Conservation (phyloP, 2,113 vertebrate species). For the Candoia aspera region DNA sequence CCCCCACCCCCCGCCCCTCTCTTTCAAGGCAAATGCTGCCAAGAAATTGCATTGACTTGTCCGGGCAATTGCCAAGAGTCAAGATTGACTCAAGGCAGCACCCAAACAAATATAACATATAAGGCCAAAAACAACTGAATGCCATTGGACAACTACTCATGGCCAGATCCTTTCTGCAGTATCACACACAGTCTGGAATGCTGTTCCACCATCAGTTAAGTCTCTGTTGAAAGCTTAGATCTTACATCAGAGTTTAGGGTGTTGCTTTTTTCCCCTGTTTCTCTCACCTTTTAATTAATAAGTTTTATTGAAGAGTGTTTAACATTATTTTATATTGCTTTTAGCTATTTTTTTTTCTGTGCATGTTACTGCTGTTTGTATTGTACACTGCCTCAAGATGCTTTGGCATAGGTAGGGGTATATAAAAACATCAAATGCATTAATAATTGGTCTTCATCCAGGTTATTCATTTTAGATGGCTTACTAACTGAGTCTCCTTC, state of each 20-base stretch:
- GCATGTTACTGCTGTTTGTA: not conserved
- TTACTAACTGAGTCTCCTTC: not conserved
- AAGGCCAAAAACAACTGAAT: not conserved
- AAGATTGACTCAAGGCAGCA: not conserved
- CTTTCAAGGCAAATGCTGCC: not conserved
- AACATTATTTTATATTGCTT: not conserved
- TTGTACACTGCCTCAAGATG: not conserved
- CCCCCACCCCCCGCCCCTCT: no score
- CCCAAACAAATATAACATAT: not conserved
- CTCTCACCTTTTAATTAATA: not conserved
- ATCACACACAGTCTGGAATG: not conserved
- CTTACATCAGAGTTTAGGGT: not conserved
- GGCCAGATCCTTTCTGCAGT: not conserved
- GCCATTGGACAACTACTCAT: not conserved
- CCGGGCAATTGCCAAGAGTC: not conserved
- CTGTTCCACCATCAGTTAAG: not conserved
- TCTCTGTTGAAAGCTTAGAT: not conserved
- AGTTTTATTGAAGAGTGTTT: not conserved
- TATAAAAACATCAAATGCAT: not conserved
- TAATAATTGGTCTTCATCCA: not conserved
- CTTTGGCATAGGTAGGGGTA: not conserved
- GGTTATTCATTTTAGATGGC: not conserved
- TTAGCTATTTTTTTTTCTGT: not conserved
- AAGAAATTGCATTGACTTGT: not conserved
- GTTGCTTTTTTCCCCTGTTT: not conserved